These are phyloP conservation scores for Plectrocnemia conspersa DNA, from an alignment of 1,140 invertebrate species.

Conservation along the genomic window DNA sequence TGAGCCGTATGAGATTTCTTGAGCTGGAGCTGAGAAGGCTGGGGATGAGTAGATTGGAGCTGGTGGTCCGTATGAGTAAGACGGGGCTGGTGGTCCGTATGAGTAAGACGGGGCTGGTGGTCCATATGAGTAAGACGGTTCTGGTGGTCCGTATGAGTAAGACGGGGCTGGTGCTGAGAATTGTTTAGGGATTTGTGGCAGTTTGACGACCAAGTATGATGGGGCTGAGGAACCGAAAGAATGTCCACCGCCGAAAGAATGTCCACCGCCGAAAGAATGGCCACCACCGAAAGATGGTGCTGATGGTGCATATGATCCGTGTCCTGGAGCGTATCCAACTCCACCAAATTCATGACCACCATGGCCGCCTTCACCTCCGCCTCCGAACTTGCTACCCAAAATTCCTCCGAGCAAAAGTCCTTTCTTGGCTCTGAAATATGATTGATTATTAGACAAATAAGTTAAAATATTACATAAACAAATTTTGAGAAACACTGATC, in stretches of 20 bases:
- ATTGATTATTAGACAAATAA: neutral
- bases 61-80: too few relatives aligned
- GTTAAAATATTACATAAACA: neutral
- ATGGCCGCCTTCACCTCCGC: neutral
- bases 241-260: neutral
- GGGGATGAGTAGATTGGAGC: too few relatives aligned
- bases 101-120: too few relatives aligned
- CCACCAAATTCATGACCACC: slow-evolving; percentile 6
- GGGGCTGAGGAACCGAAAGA: too few relatives aligned
- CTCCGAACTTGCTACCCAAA: neutral
- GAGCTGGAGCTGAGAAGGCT: too few relatives aligned
- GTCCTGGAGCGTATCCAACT: slow-evolving; percentile 7
- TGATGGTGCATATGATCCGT: neutral
- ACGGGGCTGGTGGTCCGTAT: too few relatives aligned
- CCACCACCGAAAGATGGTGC: neutral
- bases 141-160: too few relatives aligned
- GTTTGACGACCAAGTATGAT: too few relatives aligned
- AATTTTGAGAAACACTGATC: neutral
- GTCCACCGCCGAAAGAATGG: neutral
- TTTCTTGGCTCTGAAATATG: slow-evolving; percentile 23
- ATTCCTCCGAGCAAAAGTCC: slow-evolving; percentile 14
- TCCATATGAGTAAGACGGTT: too few relatives aligned
- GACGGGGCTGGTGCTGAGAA: too few relatives aligned
- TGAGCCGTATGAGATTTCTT: too few relatives aligned
- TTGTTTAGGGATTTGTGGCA: too few relatives aligned